Conservation (phyloP, 1,140 invertebrate species). For the Drosophila insularis region DNA sequence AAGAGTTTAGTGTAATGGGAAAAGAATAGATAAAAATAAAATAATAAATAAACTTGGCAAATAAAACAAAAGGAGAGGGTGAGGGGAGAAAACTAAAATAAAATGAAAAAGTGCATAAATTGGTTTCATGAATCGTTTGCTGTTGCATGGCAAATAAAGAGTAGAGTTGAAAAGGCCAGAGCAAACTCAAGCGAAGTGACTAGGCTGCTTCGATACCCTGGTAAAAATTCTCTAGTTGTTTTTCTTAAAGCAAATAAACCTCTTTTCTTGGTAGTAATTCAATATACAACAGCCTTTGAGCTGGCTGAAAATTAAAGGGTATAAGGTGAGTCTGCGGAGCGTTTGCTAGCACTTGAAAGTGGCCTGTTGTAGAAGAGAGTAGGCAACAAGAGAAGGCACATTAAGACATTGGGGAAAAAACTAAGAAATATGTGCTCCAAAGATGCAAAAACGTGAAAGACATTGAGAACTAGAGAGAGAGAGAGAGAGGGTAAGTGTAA, state of each 20-base stretch:
- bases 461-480: no score
- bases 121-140: conserved; percentile 64
- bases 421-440: background rate
- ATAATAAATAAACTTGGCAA: conserved; percentile 34
- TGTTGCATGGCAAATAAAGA: conserved; percentile 9
- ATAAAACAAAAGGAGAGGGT: background rate
- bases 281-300: no score
- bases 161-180: no score
- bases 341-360: no score
- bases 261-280: no score
- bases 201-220: no score
- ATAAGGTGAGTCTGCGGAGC: no score
- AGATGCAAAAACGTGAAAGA: background rate
- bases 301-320: no score
- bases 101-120: conserved; percentile 66
- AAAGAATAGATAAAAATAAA: conserved; percentile 13
- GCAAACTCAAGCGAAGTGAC: no score
- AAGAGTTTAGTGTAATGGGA: conserved; percentile 3
- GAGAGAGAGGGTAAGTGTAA: background rate
- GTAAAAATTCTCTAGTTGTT: no score
- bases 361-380: no score
- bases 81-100: background rate
- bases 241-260: no score
- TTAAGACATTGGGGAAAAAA: background rate
- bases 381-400: background rate